phyloP scores from a whole-genome alignment of 2,113 vertebrate genomes.

The Catharus fuscescens region DNA sequence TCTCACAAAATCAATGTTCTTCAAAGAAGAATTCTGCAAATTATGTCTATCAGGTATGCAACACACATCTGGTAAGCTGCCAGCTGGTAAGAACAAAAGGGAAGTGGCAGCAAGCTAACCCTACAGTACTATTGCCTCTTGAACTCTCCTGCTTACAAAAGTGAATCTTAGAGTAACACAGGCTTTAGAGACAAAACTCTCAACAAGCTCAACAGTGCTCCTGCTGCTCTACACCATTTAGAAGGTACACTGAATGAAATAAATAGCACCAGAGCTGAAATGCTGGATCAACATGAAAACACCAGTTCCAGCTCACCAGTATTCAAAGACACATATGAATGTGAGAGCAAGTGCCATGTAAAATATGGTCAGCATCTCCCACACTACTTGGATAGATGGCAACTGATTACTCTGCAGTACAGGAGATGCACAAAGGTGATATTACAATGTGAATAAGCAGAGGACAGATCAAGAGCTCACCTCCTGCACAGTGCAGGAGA shows the following conservation, averaged over 20 bases:
- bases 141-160: background rate
- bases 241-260: background rate
- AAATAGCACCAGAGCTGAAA: background rate
- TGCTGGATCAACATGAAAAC: background rate
- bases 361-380: background rate
- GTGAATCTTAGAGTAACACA: background rate
- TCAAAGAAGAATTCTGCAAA: background rate
- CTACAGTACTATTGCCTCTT: background rate
- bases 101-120: background rate
- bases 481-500: background rate
- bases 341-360: background rate
- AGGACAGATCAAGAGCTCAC: background rate
- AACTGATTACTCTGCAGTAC: background rate
- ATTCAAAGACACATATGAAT: fast-evolving
- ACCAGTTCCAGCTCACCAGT: background rate
- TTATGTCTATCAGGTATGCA: background rate
- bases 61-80: background rate
- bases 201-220: background rate
- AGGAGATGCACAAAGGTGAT: background rate
- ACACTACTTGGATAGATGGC: background rate
- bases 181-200: background rate
- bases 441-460: background rate
- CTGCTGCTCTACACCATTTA: background rate
- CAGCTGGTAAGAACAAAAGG: background rate
- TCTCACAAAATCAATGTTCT: background rate